Base-by-base conservation (phyloP, 2,113 vertebrate species). In the Muntiacus reevesi region DNA sequence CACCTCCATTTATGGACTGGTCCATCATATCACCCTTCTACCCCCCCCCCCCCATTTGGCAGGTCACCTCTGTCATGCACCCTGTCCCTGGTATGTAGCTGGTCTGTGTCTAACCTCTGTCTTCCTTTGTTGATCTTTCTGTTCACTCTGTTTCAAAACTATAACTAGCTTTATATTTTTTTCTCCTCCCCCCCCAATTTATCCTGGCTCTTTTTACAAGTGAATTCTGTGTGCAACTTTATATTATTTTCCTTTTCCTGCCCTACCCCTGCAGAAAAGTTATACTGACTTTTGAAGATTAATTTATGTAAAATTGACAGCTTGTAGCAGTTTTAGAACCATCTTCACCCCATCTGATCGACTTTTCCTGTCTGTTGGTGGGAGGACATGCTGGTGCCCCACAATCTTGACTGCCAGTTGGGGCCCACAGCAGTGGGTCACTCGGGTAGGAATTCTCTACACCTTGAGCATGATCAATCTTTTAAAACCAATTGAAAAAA, bases 41-140 rank as follows among this genome's bases (percentile, higher is more conserved):
- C 14, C 33, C 6, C 0, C 6, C 19, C 13, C 21, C 33, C 3
- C 1, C 6, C 11, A 45, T 28, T 52, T 60, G 83, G 12, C 36
- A 17, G 90, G 25, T 50, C 33, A 6, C 47, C 14, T 87, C 71
- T 79, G 25, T n/a, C 17, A 16, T 30, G 5, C 59, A 55, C 27
- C 71, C 64, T 59, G 11, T 57, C 67, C 11, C 5, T 27, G 28
- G 28, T 25, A 10, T 9, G 16, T 55, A 76, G 21, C 40, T 93
- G 89, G 7, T 81, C 7, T 79, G 1, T 52, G 16, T 83, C 30
- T 89, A 60, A 6, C 16, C 25, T 84, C 45, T 74, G 16, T 93
- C 59, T 71, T 94, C 84, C 71, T 84, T 60, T 96, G 54, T 81
- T 92, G 15, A 45, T 87, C 55, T 94, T 92, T 96, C 12, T 81